Conservation (phyloP, 2,113 vertebrate genomes). For the Pseudorhombus dupliciocellatus region DNA sequence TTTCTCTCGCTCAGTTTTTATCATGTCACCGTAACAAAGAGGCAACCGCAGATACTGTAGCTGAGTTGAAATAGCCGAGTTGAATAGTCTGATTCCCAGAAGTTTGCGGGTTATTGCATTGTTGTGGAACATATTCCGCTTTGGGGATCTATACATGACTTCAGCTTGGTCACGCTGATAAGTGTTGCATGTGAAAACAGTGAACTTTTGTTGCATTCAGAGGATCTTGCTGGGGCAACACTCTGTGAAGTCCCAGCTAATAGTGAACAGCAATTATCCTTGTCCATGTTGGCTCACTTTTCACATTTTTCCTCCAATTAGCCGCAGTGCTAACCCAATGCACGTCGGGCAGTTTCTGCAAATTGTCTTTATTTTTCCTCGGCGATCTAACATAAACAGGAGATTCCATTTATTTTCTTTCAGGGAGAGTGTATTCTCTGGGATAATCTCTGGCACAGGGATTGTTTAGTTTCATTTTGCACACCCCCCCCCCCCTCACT, state of each 20-base stretch:
- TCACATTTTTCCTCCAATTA: slow-evolving; percentile 67
- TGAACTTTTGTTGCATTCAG: slow-evolving; percentile 35
- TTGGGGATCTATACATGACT: background rate
- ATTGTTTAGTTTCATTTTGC: slow-evolving; percentile 73
- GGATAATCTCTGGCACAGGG: slow-evolving; percentile 76
- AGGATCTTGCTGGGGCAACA: slow-evolving; percentile 16
- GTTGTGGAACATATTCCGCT: background rate
- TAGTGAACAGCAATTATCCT: slow-evolving; percentile 56
- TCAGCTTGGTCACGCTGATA: slow-evolving; percentile 5
- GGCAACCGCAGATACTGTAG: background rate
- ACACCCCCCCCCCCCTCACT: slow-evolving; percentile 20
- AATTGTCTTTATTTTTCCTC: slow-evolving; percentile 75
- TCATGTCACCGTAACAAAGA: too few species aligned
- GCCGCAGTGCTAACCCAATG: slow-evolving; percentile 46
- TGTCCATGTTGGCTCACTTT: slow-evolving; percentile 65
- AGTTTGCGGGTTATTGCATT: slow-evolving; percentile 12
- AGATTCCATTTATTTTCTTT: slow-evolving; percentile 80
- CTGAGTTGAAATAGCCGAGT: slow-evolving; percentile 63
- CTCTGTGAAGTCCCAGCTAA: slow-evolving; percentile 34
- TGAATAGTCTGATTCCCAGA: slow-evolving; percentile 25
- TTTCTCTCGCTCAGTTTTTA: slow-evolving; percentile 25
- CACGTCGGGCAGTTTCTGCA: slow-evolving; percentile 58
- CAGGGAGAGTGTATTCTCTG: slow-evolving; percentile 74
- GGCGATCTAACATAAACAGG: slow-evolving; percentile 75
- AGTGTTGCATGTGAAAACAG: slow-evolving; percentile 6